Base-by-base conservation (phyloP, 1,140 invertebrate genomes). In the Diachasmimorpha longicaudata region DNA sequence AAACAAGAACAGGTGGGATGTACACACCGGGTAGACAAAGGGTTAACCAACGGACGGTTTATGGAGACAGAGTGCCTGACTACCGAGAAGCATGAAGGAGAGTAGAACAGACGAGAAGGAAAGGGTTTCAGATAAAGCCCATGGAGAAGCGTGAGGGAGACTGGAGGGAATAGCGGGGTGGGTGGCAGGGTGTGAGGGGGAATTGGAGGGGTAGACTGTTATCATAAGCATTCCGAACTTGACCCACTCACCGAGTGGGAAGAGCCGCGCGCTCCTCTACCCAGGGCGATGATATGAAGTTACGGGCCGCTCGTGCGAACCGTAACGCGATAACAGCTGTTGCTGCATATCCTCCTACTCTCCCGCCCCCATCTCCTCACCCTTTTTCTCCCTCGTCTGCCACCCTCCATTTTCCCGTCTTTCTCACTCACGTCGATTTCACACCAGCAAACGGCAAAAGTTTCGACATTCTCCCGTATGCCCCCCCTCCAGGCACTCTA, bases 261-360 rank as follows among this genome's bases (percentile, higher is more conserved):
- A 74, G 63, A 42, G 77, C 72, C 76, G 46, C 36, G 78, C 73
- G 69, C 78, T 78, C 77, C 80, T 71, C 42, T 68, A 55, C 79
- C 77, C 78, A 80, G 74, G 78, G 79, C 81, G 81, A 78, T 83
- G 82, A 85, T 84, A 85, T 78, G 79, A 83, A 86, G 83, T 86
- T 87, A 86, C 84, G 84, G 85, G 84, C 83, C 77, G 82, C 84
- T 85, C 86, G 84, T 86, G 84, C 81, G 81, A 85, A 85, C 79
- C 83, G 83, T 84, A 85, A 85, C 82, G 79, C 84, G 85, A 85
- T 86, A 87, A 86, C 85, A 85, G 85, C 85, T 85, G 84, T 85
- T 87, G 84, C 85, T 77, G 72, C 70, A 74, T 72, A 66, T 73
- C 42, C 71, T 37, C 66, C 71, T 66, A 39, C 31, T 52, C 23